Evolutionary conservation across 2,797 vertebrate species (phyloP).

Genomic region (Pseudomugil tenellus): DNA sequence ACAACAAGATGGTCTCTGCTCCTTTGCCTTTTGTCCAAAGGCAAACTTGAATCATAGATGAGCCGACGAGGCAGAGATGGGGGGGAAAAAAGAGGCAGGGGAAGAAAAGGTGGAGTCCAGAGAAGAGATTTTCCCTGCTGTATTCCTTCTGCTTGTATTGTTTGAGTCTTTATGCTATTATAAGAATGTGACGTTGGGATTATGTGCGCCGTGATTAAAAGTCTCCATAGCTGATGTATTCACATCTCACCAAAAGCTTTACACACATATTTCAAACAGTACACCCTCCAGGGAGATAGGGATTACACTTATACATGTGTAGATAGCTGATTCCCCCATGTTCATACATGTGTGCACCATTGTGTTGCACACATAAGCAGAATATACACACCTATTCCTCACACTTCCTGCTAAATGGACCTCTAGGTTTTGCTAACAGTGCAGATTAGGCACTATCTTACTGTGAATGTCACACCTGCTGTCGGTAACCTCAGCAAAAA

Average conservation of each 20-base stretch:
- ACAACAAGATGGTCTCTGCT: constrained; percentile 31
- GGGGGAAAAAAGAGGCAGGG: constrained; percentile 17
- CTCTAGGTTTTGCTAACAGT: constrained; percentile 44
- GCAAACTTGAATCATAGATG: constrained; percentile 34
- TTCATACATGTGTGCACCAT: not conserved
- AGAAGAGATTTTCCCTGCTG: constrained; percentile 31
- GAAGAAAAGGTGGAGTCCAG: constrained; percentile 14
- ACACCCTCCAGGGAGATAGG: constrained; percentile 15
- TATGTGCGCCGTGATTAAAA: constrained; percentile 34
- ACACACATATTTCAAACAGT: constrained; percentile 35
- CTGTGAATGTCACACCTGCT: constrained; percentile 54
- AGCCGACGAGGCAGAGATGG: constrained; percentile 23
- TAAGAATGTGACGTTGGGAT: constrained; percentile 41
- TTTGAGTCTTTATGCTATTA: constrained; percentile 36
- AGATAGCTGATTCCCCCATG: constrained; percentile 18
- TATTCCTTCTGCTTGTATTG: constrained; percentile 16
- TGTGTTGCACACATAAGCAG: constrained; percentile 1
- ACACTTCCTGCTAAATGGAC: constrained; percentile 26
- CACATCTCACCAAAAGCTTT: constrained; percentile 36
- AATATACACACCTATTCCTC: not conserved
- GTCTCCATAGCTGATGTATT: constrained; percentile 29
- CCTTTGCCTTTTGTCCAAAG: constrained; percentile 41
- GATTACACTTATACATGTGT: constrained; percentile 40
- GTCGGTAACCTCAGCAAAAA: constrained; percentile 55
- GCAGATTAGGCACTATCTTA: constrained; percentile 51